These are phyloP conservation scores for Rhinolophus sinicus DNA, from an alignment of 2,113 vertebrate species.

Conservation along the genomic window DNA sequence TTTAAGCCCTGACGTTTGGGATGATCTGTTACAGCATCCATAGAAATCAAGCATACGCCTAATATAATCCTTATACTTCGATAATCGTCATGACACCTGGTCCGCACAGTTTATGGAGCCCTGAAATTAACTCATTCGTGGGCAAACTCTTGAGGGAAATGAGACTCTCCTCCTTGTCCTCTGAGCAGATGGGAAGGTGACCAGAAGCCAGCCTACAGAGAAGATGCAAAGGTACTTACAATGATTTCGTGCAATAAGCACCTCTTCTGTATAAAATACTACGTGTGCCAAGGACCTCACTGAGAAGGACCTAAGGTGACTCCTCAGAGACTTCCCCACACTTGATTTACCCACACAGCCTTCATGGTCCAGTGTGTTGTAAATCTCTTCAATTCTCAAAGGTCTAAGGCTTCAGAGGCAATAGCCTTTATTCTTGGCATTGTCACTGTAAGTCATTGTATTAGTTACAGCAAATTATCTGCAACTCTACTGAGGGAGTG, in stretches of 20 bases:
- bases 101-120: neutral
- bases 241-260: neutral
- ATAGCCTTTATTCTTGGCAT: neutral
- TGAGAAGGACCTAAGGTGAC: neutral
- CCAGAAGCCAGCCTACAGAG: accelerated
- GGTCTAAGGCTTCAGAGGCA: neutral
- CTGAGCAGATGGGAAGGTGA: neutral
- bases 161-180: neutral
- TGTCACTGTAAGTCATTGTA: neutral
- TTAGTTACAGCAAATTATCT: neutral
- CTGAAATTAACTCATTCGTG: neutral
- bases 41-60: accelerated
- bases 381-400: neutral
- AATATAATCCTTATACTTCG: neutral
- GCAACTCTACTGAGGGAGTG: neutral
- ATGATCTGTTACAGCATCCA: accelerated
- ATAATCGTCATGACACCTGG: accelerated
- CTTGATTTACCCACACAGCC: neutral
- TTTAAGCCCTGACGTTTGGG: accelerated
- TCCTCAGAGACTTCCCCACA: neutral
- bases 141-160: too few relatives aligned
- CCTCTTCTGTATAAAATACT: neutral
- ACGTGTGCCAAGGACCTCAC: neutral
- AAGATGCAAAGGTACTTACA: neutral
- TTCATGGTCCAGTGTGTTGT: accelerated